Evolutionary conservation across 2,113 vertebrate genomes (phyloP).

Genomic region (Nothoprocta perdicaria): DNA sequence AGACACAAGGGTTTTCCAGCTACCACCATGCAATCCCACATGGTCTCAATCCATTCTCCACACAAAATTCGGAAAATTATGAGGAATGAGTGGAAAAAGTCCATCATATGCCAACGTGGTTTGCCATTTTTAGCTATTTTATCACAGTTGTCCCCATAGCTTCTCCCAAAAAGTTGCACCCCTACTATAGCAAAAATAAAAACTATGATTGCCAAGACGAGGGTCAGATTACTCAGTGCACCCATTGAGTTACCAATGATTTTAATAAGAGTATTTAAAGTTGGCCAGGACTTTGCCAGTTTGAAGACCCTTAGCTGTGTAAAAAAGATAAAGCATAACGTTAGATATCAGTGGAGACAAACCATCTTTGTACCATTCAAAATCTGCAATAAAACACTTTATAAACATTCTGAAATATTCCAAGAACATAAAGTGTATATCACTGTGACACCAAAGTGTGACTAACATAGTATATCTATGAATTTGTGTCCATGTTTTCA

Average conservation of each 20-base stretch:
- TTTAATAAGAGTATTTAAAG: constrained; percentile 96
- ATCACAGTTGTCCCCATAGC: constrained; percentile 75
- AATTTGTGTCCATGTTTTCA: neutral
- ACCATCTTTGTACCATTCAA: neutral
- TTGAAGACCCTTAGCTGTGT: constrained; percentile 95
- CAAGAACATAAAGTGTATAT: neutral
- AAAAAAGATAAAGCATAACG: constrained; percentile 27
- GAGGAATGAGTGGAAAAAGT: constrained; percentile 97
- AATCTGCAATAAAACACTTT: neutral
- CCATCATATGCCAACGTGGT: constrained; percentile 95
- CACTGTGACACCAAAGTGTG: neutral
- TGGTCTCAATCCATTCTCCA: constrained; percentile 98
- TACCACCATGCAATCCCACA: constrained; percentile 98
- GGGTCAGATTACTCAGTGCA: constrained; percentile 93
- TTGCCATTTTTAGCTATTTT: constrained; percentile 66
- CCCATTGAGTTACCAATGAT: constrained; percentile 96
- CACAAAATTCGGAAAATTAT: constrained; percentile 94
- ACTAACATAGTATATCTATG: neutral
- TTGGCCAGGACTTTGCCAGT: constrained; percentile 98
- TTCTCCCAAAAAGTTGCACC: constrained; percentile 91
- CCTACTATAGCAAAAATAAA: constrained; percentile 98
- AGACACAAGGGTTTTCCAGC: constrained; percentile 88
- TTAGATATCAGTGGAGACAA: neutral
- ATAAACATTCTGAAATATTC: neutral
- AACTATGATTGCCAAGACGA: constrained; percentile 94